These are phyloP conservation scores for Cryptoblepharus egeriae DNA, from an alignment of 2,797 vertebrate species.

Conservation along the genomic window DNA sequence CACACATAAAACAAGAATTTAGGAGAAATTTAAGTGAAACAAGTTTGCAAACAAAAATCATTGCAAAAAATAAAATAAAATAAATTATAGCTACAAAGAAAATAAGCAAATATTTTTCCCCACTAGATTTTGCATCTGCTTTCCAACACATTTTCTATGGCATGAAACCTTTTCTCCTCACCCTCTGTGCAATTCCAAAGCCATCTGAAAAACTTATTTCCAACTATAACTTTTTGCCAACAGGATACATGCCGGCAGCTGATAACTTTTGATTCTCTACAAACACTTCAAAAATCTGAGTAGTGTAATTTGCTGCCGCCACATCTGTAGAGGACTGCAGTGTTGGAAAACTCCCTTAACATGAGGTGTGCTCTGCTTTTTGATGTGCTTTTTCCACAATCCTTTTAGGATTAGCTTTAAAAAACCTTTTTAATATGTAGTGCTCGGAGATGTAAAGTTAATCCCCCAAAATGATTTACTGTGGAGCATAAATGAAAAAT, in stretches of 20 bases:
- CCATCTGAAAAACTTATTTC: conserved; percentile 33
- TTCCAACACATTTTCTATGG: conserved; percentile 10
- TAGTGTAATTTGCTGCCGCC: conserved; percentile 40
- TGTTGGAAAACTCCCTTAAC: conserved; percentile 24
- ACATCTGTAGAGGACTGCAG: not conserved
- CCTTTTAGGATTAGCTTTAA: conserved; percentile 48
- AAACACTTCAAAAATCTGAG: conserved; percentile 36
- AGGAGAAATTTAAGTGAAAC: not conserved
- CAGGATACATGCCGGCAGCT: not conserved
- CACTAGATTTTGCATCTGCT: not conserved
- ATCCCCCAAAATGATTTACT: conserved; percentile 29
- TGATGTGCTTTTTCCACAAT: conserved; percentile 24
- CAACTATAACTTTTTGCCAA: not conserved
- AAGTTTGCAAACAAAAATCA: not conserved
- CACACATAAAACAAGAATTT: not conserved
- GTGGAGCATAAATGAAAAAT: conserved; percentile 46
- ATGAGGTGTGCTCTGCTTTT: conserved; percentile 17
- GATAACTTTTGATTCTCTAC: conserved; percentile 48
- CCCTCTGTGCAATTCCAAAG: conserved; percentile 14
- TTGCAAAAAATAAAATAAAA: not conserved
- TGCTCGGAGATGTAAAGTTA: conserved; percentile 39
- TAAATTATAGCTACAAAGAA: conserved; percentile 1
- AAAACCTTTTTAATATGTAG: not conserved
- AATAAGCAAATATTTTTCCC: conserved; percentile 1
- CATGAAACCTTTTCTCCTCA: conserved; percentile 38